Conservation (phyloP, 1,140 invertebrate genomes). For the Cyphomyrmex costatus region DNA sequence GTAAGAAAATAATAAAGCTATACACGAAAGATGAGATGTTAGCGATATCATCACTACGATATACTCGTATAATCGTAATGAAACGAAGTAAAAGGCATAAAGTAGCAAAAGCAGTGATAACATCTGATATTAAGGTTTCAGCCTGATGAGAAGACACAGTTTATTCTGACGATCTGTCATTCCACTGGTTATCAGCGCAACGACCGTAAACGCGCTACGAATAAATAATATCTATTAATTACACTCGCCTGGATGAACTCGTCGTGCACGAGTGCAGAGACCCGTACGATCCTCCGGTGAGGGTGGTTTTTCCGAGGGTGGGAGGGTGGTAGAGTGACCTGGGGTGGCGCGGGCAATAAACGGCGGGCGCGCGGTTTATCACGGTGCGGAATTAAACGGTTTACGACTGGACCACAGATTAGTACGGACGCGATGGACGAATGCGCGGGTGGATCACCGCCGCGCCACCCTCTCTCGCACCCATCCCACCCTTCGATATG, state of each 20-base stretch:
- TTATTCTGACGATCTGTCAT: background rate
- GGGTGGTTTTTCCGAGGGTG: conserved; percentile 27
- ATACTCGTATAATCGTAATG: background rate
- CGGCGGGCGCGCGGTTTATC: conserved; percentile 84
- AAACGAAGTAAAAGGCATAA: conserved; percentile 3
- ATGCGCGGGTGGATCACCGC: conserved; percentile 74
- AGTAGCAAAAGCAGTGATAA: background rate
- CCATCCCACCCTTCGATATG: conserved; percentile 34
- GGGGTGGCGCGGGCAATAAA: conserved; percentile 77
- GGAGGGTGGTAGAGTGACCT: conserved; percentile 34
- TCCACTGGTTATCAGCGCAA: background rate
- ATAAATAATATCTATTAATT: conserved; percentile 86
- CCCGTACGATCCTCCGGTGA: conserved; percentile 32
- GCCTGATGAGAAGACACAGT: background rate
- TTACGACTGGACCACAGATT: conserved; percentile 87
- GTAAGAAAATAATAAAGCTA: background rate
- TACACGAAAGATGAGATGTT: background rate
- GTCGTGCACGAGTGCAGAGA: conserved; percentile 64
- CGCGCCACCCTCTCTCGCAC: conserved; percentile 31
- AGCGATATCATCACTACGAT: background rate
- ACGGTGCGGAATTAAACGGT: conserved; percentile 87
- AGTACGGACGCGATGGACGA: conserved; percentile 85
- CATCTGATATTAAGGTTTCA: conserved; percentile 9
- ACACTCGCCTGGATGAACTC: conserved; percentile 79
- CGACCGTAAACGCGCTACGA: conserved; percentile 62